These are phyloP conservation scores for Ganaspis brasiliensis DNA, from an alignment of 2,888 invertebrate species.

Conservation along the genomic window DNA sequence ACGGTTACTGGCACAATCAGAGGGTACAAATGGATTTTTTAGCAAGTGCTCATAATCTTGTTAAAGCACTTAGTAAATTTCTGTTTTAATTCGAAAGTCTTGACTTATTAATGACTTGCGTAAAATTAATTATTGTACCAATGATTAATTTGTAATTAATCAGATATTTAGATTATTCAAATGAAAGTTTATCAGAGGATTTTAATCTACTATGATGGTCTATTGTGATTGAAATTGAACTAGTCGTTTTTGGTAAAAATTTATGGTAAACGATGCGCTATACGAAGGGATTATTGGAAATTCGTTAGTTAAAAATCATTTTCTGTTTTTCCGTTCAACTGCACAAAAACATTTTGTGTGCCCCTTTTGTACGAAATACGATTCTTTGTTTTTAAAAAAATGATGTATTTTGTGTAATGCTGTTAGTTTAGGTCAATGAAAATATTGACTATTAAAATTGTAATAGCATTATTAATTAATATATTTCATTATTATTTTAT, in stretches of 20 bases:
- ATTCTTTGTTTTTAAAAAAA: not conserved
- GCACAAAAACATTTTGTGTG: not conserved
- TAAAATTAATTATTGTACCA: slow-evolving; percentile 10
- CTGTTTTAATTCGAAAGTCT: not conserved
- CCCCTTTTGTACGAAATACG: not conserved
- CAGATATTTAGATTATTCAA: slow-evolving; percentile 7
- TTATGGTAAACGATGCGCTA: not conserved
- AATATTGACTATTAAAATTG: slow-evolving; percentile 13
- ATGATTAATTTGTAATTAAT: slow-evolving; percentile 12
- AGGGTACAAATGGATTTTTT: not conserved
- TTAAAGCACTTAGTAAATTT: not conserved
- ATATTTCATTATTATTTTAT: not conserved
- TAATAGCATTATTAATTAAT: slow-evolving; percentile 16
- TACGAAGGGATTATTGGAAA: not conserved
- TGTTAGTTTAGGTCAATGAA: slow-evolving; percentile 1
- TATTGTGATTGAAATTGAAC: not conserved
- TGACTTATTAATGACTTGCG: not conserved
- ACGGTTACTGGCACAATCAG: slow-evolving; percentile 8
- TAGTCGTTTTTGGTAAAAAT: slow-evolving; percentile 8
- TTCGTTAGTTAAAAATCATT: not conserved
- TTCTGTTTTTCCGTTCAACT: not conserved
- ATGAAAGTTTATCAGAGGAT: slow-evolving; percentile 3
- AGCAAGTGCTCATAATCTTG: not conserved
- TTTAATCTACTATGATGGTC: not conserved
- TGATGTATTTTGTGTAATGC: slow-evolving; percentile 25